A percentile compares a stretch with the other conserved stretches of the same genome.
These are phyloP conservation scores for Gnathonemus echidnorhynchus DNA, from an alignment of 2,113 vertebrate species.

Conservation along the genomic window DNA sequence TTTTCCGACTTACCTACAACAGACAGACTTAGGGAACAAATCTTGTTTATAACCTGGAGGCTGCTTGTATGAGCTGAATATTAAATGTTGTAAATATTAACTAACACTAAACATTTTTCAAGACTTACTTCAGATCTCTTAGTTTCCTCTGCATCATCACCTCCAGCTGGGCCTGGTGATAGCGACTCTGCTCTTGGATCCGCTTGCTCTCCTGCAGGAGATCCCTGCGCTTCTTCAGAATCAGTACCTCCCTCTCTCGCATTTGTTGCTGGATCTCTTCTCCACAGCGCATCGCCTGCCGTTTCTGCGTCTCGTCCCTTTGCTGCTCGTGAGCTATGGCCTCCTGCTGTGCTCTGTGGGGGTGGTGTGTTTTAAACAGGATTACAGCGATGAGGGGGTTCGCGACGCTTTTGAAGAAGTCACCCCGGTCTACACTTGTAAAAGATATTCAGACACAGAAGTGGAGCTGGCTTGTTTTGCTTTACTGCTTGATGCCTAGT, in stretches of 20 bases:
- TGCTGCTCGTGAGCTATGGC: conserved; percentile 48
- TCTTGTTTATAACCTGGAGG: background rate
- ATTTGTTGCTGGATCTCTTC: conserved; percentile 66
- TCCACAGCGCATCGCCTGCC: conserved; percentile 41
- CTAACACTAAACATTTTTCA: background rate
- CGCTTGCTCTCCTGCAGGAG: conserved; percentile 59
- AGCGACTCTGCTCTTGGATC: conserved; percentile 59
- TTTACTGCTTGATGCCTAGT: background rate
- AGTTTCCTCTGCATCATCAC: conserved; percentile 74
- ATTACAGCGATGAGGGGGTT: background rate
- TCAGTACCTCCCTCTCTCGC: conserved; percentile 58
- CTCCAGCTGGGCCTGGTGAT: conserved; percentile 53
- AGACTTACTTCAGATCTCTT: conserved; percentile 68
- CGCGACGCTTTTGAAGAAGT: no score
- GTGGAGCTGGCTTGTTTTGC: background rate
- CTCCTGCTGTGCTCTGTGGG: conserved; percentile 62
- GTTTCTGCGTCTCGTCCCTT: conserved; percentile 56
- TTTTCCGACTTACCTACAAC: background rate
- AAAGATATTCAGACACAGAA: background rate
- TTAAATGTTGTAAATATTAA: background rate
- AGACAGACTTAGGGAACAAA: background rate
- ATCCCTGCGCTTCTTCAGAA: conserved; percentile 45
- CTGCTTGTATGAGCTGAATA: background rate
- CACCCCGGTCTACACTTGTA: background rate
- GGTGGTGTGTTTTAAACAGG: background rate